Percentiles rank a stretch among this genome's conserved stretches.
These are phyloP conservation scores for Ceratoteleas bidentatus DNA, from an alignment of 1,140 invertebrate genomes.

Conservation along the genomic window DNA sequence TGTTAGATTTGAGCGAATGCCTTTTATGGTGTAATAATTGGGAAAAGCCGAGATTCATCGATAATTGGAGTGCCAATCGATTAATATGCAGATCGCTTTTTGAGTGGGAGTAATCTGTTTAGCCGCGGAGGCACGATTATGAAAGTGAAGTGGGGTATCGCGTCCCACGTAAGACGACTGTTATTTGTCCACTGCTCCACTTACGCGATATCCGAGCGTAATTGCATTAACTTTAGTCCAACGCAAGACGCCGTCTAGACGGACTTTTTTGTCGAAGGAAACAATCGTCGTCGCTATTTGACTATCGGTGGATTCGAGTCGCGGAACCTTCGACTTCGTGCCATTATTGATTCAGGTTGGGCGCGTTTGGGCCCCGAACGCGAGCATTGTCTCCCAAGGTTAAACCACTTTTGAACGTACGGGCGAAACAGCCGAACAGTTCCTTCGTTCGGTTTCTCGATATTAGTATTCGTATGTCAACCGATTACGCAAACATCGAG, in stretches of 20 bases:
- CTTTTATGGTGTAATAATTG: not conserved
- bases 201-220: constrained; percentile 45
- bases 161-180: constrained; percentile 50
- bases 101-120: constrained; percentile 44
- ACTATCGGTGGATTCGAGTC: not conserved
- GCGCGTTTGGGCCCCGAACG: too few species aligned
- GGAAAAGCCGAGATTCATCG: not conserved
- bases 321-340: not conserved
- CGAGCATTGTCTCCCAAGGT: too few species aligned
- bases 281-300: not conserved
- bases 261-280: not conserved
- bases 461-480: too few species aligned
- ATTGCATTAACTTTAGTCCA: constrained; percentile 38
- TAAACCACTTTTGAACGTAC: too few species aligned
- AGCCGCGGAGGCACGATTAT: constrained; percentile 32
- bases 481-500: too few species aligned
- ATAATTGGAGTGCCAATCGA: constrained; percentile 20
- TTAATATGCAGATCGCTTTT: constrained; percentile 54
- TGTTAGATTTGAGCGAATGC: too few species aligned
- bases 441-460: too few species aligned
- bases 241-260: constrained; percentile 21
- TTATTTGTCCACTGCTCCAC: constrained; percentile 53
- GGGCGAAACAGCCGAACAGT: too few species aligned
- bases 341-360: not conserved
- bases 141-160: constrained; percentile 61